phyloP scores from a whole-genome alignment of 2,888 invertebrate species.

The Leptogaster cylindrica region DNA sequence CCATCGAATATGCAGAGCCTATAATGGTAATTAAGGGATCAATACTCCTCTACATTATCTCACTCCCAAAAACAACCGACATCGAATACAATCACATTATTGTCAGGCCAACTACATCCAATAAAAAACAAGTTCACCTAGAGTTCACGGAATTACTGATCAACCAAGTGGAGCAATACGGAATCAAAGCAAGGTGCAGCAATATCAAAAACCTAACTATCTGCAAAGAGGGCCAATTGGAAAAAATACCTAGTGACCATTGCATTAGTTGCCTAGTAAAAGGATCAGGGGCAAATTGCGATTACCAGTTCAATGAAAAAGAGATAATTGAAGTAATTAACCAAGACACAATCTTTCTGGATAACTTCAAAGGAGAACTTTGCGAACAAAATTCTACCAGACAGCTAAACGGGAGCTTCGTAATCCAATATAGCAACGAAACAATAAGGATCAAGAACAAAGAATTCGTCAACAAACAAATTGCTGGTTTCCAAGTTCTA shows the following conservation, averaged over 20 bases:
- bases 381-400: neutral
- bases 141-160: conserved; percentile 6
- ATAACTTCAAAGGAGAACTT: conserved; percentile 22
- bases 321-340: conserved; percentile 14
- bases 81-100: conserved; percentile 9
- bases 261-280: neutral
- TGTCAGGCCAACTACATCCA: neutral
- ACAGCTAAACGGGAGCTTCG: conserved; percentile 13
- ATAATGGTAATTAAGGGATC: neutral
- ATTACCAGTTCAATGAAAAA: conserved; percentile 13
- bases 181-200: neutral
- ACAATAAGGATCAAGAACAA: conserved; percentile 19
- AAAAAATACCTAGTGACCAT: neutral
- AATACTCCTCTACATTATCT: neutral
- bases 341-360: conserved; percentile 23
- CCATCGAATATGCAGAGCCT: neutral
- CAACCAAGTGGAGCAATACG: neutral
- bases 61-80: neutral
- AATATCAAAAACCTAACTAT: neutral
- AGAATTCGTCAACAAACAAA: neutral
- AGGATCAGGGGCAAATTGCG: conserved; percentile 1
- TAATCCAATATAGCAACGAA: conserved; percentile 11
- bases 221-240: neutral
- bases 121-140: neutral
- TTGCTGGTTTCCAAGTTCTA: conserved; percentile 9